Conservation (phyloP, 2,113 vertebrate species). For the Sinocyclocheilus grahami region DNA sequence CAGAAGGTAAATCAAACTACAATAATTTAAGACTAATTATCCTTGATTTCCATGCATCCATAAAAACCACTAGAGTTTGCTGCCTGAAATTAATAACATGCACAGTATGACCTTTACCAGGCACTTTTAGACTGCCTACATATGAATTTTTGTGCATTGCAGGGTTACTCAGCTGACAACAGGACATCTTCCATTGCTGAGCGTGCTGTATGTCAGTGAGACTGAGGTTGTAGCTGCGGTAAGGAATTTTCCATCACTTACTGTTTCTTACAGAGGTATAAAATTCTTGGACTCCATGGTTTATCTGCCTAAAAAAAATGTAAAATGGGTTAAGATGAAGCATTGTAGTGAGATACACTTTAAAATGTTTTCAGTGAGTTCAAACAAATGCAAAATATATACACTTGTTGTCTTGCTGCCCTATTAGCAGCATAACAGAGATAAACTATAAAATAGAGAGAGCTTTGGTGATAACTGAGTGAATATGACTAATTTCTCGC, state of each 20-base stretch:
- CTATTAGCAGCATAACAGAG: too few species aligned
- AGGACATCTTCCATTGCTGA: conserved; percentile 67
- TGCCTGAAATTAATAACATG: background rate
- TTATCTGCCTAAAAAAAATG: too few species aligned
- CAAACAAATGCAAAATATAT: too few species aligned
- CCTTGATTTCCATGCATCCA: background rate
- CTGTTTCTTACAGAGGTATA: background rate
- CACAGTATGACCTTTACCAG: background rate
- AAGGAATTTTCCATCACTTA: conserved; percentile 48
- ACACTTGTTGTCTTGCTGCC: too few species aligned
- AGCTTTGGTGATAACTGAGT: too few species aligned
- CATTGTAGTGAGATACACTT: too few species aligned
- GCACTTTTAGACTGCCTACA: background rate
- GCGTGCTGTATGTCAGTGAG: conserved; percentile 71
- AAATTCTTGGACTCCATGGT: background rate
- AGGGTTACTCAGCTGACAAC: conserved; percentile 77
- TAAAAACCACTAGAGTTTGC: background rate
- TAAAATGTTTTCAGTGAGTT: too few species aligned
- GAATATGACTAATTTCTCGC: too few species aligned
- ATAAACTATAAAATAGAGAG: too few species aligned
- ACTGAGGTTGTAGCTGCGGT: conserved; percentile 73
- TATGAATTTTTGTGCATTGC: conserved; percentile 32
- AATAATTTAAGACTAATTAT: background rate
- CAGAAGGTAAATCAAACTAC: background rate
- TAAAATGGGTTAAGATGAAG: too few species aligned